Base-by-base conservation (phyloP, 2,797 vertebrate genomes). In the Catamblyrhynchus diadema region DNA sequence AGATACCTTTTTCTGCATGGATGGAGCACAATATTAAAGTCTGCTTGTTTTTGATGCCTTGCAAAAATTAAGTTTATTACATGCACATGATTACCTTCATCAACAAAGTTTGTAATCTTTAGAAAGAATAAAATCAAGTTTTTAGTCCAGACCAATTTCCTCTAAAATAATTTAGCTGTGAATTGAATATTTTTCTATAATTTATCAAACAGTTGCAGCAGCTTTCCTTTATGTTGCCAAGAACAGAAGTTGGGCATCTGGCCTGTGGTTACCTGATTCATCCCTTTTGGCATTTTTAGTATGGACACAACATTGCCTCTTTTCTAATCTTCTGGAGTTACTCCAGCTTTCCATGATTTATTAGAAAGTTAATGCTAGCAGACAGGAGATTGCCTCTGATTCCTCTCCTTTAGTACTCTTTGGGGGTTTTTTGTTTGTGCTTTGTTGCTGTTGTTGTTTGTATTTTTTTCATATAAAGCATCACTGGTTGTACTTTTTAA, bases 261-360 rank as follows among this genome's bases (percentile, higher is more conserved):
- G 72, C 75, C 87, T 91, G 50, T 64, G 59, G 79, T 87, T 88
- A 94, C 82, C 75, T 88, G 90, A 91, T 92, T 89, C 67, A 85
- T 66, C 41, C 41, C 71, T 87, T 37, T 70, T 85, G 89, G 48
- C 53, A 51, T 79, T 93, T 91, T 79, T 64, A 50, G 19, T 53
- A 33, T 35, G 33, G 74, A 30, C 47, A 73, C 21, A 74, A 37
- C 62, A 37, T 33, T 79, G 70, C 8, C 60, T 84, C 18, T 90
- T n/a, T 88, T 81, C 37, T 79, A 39, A 72, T 84, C 39, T 85
- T 82, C 69, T 91, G 86, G 42, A 91, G 24, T 60, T 80, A 56
- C 66, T 93, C 86, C 83, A 73, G 28, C 74, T 86, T 92, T 75
- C 47, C 39, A 12, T 73, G 50, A 75, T 69, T 75, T 94, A 75